phyloP scores from a whole-genome alignment of 1,140 invertebrate genomes.

The Drosophila ercepeae region DNA sequence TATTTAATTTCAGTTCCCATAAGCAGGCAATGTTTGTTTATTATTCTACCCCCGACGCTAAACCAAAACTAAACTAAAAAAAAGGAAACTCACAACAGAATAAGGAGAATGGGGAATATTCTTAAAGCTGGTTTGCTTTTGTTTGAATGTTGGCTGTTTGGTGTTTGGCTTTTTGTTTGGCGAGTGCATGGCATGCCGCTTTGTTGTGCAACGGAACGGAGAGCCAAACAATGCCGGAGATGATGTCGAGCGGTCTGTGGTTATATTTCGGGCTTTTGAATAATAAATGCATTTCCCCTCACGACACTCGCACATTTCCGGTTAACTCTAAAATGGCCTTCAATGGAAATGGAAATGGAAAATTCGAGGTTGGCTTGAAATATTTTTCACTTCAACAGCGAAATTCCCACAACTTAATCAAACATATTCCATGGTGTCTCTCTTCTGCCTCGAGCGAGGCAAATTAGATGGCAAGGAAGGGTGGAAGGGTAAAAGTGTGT shows the following conservation, averaged over 20 bases:
- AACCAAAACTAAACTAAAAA: background rate
- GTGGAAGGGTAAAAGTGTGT: background rate
- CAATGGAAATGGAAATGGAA: slow-evolving; percentile 3
- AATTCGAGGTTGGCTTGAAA: slow-evolving; percentile 28
- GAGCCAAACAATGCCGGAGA: slow-evolving; percentile 38
- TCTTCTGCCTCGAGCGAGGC: slow-evolving; percentile 58
- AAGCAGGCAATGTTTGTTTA: slow-evolving; percentile 43
- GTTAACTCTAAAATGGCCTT: slow-evolving; percentile 10
- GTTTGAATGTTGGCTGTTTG: slow-evolving; percentile 38
- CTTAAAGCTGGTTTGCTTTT: slow-evolving; percentile 65
- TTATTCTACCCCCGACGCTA: slow-evolving; percentile 27
- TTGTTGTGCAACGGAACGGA: slow-evolving; percentile 45
- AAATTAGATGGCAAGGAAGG: slow-evolving; percentile 67
- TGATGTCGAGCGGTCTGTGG: slow-evolving; percentile 36
- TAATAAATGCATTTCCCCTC: slow-evolving; percentile 62
- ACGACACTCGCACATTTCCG: slow-evolving; percentile 22
- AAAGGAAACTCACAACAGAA: slow-evolving; percentile 4
- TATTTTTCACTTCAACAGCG: slow-evolving; percentile 50
- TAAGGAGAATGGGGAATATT: slow-evolving; percentile 20
- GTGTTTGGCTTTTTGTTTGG: slow-evolving; percentile 59
- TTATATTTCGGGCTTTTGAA: slow-evolving; percentile 59
- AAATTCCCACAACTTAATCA: slow-evolving; percentile 75
- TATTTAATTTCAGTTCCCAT: slow-evolving; percentile 43
- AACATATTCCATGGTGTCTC: slow-evolving; percentile 40
- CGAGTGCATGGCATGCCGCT: slow-evolving; percentile 64